These are phyloP conservation scores for Chymomyza caudatula DNA, from an alignment of 2,888 invertebrate species.

Conservation along the genomic window DNA sequence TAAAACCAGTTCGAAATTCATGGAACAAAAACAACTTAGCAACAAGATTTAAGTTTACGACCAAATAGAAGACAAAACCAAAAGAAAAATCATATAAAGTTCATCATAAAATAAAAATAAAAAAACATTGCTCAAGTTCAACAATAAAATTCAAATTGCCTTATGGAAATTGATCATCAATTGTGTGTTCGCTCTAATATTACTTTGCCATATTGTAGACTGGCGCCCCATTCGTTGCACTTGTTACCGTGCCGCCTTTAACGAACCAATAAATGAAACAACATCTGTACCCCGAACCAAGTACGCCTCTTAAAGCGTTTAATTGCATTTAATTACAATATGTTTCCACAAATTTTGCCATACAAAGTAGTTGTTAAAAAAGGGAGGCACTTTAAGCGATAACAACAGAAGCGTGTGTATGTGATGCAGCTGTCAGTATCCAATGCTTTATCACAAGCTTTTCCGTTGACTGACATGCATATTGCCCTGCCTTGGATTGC, in stretches of 20 bases:
- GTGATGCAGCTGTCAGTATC: neutral
- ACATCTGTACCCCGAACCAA: slow-evolving; percentile 19
- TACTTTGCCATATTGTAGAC: neutral
- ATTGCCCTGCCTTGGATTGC: neutral
- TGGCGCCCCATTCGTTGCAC: neutral
- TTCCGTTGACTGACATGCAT: neutral
- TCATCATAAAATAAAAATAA: neutral
- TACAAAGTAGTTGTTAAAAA: slow-evolving; percentile 7
- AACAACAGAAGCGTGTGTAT: neutral
- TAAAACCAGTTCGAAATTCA: slow-evolving; percentile 41
- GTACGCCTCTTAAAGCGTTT: slow-evolving; percentile 32
- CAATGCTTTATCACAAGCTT: neutral
- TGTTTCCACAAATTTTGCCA: slow-evolving; percentile 14
- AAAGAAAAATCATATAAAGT: neutral
- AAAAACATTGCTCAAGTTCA: neutral
- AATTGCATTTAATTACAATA: slow-evolving; percentile 19
- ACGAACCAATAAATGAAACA: slow-evolving; percentile 9
- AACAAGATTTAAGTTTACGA: neutral
- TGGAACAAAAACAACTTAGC: slow-evolving; percentile 6
- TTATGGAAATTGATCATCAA: slow-evolving; percentile 3
- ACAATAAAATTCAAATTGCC: slow-evolving; percentile 8
- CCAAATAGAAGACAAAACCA: neutral
- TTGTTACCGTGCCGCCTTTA: slow-evolving; percentile 14
- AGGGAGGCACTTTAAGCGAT: neutral
- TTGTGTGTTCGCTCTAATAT: neutral